These are phyloP conservation scores for Chiloscyllium punctatum DNA, from an alignment of 2,797 vertebrate species.

Conservation along the genomic window DNA sequence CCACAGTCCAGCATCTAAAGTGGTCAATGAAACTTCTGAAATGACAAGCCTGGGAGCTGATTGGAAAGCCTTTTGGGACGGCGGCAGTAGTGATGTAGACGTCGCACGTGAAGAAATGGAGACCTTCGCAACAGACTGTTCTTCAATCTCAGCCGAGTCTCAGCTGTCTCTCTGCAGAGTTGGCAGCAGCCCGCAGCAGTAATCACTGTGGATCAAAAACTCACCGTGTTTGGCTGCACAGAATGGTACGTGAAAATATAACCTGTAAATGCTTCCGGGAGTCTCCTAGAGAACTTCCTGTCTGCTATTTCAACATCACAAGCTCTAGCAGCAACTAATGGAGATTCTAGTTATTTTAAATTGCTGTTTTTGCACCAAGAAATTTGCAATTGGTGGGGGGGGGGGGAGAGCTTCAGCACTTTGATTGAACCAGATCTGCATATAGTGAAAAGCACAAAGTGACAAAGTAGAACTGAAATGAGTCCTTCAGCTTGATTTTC, in stretches of 20 bases:
- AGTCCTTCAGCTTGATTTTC: not conserved
- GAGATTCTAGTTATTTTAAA: not conserved
- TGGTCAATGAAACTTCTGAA: not conserved
- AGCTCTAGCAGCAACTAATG: not conserved
- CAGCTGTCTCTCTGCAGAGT: not conserved
- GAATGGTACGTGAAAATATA: not conserved
- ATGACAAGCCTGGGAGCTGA: not conserved
- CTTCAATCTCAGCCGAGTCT: not conserved
- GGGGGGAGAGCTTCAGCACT: not conserved
- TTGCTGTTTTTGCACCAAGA: not conserved
- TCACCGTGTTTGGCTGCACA: not conserved
- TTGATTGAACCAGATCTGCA: not conserved
- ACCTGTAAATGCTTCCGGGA: not conserved
- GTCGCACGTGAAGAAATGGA: not conserved
- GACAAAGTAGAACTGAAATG: not conserved
- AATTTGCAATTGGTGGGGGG: not conserved
- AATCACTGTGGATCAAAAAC: not conserved
- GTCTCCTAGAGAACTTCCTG: not conserved
- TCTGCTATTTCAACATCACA: not conserved
- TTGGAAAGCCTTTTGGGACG: not conserved
- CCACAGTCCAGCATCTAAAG: not conserved
- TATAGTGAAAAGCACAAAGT: not conserved
- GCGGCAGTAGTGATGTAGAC: not conserved
- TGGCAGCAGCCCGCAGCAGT: not conserved
- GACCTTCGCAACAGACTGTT: not conserved